Conservation (phyloP, 2,113 vertebrate genomes). For the Gambusia affinis region DNA sequence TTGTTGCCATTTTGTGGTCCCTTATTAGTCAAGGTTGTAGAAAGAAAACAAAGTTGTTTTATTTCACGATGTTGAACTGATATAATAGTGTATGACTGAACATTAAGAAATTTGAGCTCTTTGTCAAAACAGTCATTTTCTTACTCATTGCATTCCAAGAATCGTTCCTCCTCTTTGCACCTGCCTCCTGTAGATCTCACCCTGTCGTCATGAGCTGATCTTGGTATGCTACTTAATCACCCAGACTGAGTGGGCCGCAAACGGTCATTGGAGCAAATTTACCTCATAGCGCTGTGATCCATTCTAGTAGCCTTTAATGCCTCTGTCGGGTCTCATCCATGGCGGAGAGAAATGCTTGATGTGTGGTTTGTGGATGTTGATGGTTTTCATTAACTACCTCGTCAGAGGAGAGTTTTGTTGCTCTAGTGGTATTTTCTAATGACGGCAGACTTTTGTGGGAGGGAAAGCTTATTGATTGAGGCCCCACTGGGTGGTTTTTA, state of each 20-base stretch:
- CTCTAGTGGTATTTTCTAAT: conserved; percentile 28
- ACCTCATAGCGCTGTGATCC: conserved; percentile 38
- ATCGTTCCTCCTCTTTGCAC: conserved; percentile 1
- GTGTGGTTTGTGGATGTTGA: conserved; percentile 32
- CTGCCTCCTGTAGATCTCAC: conserved; percentile 8
- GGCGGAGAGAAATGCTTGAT: conserved; percentile 27
- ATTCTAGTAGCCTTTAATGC: conserved; percentile 31
- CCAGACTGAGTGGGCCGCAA: conserved; percentile 31
- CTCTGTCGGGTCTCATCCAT: conserved; percentile 20
- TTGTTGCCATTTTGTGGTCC: no score
- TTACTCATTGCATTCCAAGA: background rate
- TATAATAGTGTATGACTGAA: no score
- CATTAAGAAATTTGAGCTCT: no score
- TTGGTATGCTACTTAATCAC: conserved; percentile 33
- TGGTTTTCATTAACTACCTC: conserved; percentile 49
- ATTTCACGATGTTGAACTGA: no score
- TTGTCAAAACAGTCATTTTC: background rate
- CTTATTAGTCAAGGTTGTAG: no score
- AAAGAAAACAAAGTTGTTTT: no score
- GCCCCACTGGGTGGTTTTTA: conserved; percentile 34
- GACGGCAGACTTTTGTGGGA: conserved; percentile 22
- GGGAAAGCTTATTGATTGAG: conserved; percentile 19
- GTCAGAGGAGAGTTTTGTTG: conserved; percentile 7
- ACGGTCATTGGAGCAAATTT: conserved; percentile 41
- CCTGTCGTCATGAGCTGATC: background rate